Base-by-base conservation (phyloP, 1,140 invertebrate genomes). In the Philotrypesis tridentata region DNA sequence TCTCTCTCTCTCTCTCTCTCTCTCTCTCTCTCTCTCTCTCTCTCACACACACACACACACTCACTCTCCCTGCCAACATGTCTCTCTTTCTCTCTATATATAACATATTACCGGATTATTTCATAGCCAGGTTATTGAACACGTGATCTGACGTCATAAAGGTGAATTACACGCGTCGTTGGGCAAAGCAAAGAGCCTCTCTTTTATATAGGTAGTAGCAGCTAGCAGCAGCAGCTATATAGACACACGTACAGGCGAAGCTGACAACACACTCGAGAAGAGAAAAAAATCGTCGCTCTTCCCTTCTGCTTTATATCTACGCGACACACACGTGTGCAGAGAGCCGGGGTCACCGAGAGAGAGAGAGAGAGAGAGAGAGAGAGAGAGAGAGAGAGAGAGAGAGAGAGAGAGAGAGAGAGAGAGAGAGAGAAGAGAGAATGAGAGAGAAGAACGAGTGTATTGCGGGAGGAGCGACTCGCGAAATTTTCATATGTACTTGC, bases 101-200 rank as follows among this genome's bases (percentile, higher is more conserved):
- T 68, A 75, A 76, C 67, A n/a, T 70, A 82, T 82, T 82, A 82
- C 73, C 67, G 65, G 73, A 82, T 71, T 76, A 82, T 82, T 82
- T 82, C 73, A 70, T 71, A 31, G 23, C 23, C 75, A 37, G 76
- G 82, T 83, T 83, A 83, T 83, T 83, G 82, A 79, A 88, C 88
- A 90, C 89, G 88, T 88, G 88, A 83, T 86, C 84, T 90, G 88
- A 91, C 89, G 90, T 91, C 89, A 91, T 85, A 87, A 87, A 90
- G 86, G 89, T 88, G 87, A 88, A 90, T 90, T 88, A 87, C 85
- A 88, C 88, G 88, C 89, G 89, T 90, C 88, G 89, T 83, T 85
- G 86, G 85, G 88, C 87, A 89, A 90, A 90, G 90, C 87, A 89
- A 88, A 87, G 87, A 83, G 63, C 33, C 71, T 78, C 55, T 68